Base-by-base conservation (phyloP, 1,140 invertebrate species). In the Formica exsecta region DNA sequence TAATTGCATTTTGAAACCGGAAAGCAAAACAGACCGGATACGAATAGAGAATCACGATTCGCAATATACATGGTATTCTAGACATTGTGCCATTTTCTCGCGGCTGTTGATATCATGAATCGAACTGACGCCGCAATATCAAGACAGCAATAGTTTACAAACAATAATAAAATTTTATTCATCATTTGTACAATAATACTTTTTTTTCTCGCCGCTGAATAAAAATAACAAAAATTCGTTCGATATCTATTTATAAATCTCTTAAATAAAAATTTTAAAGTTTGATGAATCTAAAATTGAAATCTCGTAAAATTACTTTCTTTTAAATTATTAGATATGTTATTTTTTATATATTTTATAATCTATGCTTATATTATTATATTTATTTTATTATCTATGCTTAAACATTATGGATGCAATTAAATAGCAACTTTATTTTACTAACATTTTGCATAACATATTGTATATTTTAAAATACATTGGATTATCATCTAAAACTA, bases 1-100 rank as follows among this genome's bases (percentile, higher is more conserved):
- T 81, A 81, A 81, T 81, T 81, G 77, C 36, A 44, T 81, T 71
- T 36, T 54, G 48, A 3, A 70, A 80, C 7, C 22, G 51, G 36
- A 81, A 81, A 81, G 25, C 25, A 5, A 11, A 13, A 22, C 36
- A 25, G 74, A 62, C 36, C 41, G 41, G 44, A 68, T 68, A 51
- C n/a, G n/a, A 66, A 65, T 11, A 11, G 25, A 68, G 48, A 38
- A 77, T 64, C 59, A 25, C 38, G 19, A 61, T 41, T 0, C 13
- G 3, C 13, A 32, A 22, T 38, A 16, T 57, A 68, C 19, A 68
- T n/a, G 32, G 6, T 79, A 79, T 79, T 66, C 61, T 16, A 51
- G 75, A 66, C 75, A 48, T 41, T 44, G 64, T 48, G 19, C 8
- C 9, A 71, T 11, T 71, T 81, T 51, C 51, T 81, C 22, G 19